A percentile compares a stretch with the other conserved stretches of the same genome.
Conservation (phyloP, 2,113 vertebrate genomes). For the Malurus melanocephalus region DNA sequence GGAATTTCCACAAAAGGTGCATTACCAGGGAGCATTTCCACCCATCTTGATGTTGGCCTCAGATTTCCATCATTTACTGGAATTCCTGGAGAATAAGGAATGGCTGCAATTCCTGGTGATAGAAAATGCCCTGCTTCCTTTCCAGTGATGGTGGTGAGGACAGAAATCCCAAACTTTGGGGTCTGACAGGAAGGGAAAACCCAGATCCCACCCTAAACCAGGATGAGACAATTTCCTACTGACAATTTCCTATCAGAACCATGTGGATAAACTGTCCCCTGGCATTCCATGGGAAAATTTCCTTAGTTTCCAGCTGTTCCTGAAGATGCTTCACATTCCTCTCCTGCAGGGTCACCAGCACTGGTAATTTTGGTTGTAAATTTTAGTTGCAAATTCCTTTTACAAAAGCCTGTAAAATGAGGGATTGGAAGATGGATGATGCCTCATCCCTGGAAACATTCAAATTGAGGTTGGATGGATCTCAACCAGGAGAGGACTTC, state of each 20-base stretch:
- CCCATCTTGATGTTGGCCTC: accelerated
- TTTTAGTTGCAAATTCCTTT: not conserved
- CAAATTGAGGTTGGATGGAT: accelerated
- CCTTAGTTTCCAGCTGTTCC: not conserved
- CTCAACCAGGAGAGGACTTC: not conserved
- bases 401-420: not conserved
- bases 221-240: not conserved
- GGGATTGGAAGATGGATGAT: accelerated
- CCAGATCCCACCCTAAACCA: not conserved
- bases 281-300: not conserved
- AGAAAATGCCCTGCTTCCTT: not conserved
- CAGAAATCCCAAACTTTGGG: not conserved
- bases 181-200: accelerated
- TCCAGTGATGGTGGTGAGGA: not conserved
- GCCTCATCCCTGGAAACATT: not conserved
- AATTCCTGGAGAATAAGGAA: not conserved
- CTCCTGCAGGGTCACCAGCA: not conserved
- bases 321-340: not conserved
- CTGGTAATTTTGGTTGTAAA: not conserved
- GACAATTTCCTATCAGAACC: not conserved
- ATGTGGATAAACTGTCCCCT: not conserved
- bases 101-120: not conserved
- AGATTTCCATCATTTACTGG: accelerated
- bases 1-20: not conserved
- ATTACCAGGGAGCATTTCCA: not conserved